These are phyloP conservation scores for Drosophila biarmipes DNA, from an alignment of 1,140 invertebrate genomes.

Conservation along the genomic window DNA sequence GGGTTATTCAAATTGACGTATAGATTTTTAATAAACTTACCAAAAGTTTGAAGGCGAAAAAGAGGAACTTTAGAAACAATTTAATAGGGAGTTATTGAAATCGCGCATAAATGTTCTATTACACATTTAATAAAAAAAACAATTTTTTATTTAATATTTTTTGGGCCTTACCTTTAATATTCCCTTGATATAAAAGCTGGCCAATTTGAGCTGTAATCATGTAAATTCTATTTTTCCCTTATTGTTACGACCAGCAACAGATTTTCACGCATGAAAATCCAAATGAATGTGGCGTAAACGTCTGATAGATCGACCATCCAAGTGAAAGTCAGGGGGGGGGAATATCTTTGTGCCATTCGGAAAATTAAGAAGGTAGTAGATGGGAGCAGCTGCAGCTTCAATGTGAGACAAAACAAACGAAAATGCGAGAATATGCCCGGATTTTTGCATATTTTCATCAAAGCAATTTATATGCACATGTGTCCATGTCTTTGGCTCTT, in stretches of 20 bases:
- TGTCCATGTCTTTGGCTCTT: slow-evolving; percentile 14
- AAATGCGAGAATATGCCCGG: slow-evolving; percentile 19
- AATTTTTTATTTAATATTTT: no score
- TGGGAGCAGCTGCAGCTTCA: slow-evolving; percentile 23
- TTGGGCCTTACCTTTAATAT: no score
- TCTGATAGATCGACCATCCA: slow-evolving; percentile 25
- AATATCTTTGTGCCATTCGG: slow-evolving; percentile 7
- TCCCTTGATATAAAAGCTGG: background rate
- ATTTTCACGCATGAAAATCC: slow-evolving; percentile 42
- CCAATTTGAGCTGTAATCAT: slow-evolving; percentile 6
- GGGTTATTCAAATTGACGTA: slow-evolving; percentile 2
- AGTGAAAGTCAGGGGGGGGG: background rate
- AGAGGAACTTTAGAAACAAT: background rate
- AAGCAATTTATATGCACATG: slow-evolving; percentile 55
- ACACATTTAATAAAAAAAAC: no score
- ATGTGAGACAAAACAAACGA: background rate
- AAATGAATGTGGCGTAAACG: slow-evolving; percentile 34
- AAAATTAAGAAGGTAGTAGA: slow-evolving; percentile 19
- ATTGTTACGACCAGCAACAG: slow-evolving; percentile 27
- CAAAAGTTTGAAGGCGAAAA: background rate
- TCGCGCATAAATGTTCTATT: no score
- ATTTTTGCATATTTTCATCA: slow-evolving; percentile 55
- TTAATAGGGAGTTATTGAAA: no score
- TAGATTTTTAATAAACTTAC: background rate
- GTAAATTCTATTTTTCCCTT: slow-evolving; percentile 19